These are phyloP conservation scores for Trogon melanurus DNA, from an alignment of 2,113 vertebrate genomes.

Conservation along the genomic window DNA sequence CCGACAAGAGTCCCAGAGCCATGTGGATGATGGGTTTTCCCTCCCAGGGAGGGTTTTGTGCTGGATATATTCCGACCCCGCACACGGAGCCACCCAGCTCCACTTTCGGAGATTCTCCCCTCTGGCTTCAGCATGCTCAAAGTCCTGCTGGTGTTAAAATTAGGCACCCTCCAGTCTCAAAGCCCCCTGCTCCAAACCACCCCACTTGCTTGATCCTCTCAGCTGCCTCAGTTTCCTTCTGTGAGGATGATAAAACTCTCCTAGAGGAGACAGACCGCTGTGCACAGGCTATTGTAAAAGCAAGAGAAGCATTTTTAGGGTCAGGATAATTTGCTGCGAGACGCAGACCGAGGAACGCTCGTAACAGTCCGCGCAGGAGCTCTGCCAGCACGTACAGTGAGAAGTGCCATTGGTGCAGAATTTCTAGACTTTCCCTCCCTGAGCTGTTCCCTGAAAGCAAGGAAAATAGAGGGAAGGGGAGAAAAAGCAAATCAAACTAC, in stretches of 20 bases:
- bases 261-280: neutral
- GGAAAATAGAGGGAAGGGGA: neutral
- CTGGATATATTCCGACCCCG: neutral
- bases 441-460: neutral
- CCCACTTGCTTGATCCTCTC: neutral
- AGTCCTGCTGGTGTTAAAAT: neutral
- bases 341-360: fast-evolving
- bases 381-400: neutral
- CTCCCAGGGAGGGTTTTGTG: fast-evolving
- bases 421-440: neutral
- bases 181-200: neutral
- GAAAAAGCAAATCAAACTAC: neutral
- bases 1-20: neutral
- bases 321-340: neutral
- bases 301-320: fast-evolving
- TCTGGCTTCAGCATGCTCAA: fast-evolving
- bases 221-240: neutral
- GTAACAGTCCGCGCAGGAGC: fast-evolving
- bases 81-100: neutral
- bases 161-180: fast-evolving
- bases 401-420: neutral
- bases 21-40: fast-evolving
- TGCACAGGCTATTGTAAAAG: neutral
- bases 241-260: neutral
- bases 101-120: neutral